These are phyloP conservation scores for Solen grandis DNA, from an alignment of 1,140 invertebrate species.

Conservation along the genomic window DNA sequence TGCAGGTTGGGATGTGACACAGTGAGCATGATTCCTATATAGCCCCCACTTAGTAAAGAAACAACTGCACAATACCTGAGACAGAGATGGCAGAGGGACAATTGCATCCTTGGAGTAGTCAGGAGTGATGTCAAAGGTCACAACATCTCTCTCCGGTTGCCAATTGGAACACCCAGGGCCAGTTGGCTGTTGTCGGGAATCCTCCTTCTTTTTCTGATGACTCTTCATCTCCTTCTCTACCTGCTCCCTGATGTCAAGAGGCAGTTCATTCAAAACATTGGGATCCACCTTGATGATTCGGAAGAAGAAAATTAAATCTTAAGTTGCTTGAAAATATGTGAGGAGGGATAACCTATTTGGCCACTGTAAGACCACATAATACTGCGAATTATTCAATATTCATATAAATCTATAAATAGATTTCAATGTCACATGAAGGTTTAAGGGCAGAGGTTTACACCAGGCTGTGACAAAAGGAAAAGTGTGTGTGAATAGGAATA, in stretches of 20 bases:
- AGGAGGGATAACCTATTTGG: neutral
- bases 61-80: conserved; percentile 73
- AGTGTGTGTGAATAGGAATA: too few species aligned
- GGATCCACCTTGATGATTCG: conserved; percentile 73
- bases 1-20: too few species aligned
- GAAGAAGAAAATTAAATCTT: neutral
- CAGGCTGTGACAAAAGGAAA: neutral
- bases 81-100: conserved; percentile 68
- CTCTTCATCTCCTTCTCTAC: conserved; percentile 80
- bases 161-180: conserved; percentile 72
- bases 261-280: conserved; percentile 73
- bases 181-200: conserved; percentile 59
- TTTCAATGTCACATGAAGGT: neutral
- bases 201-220: conserved; percentile 28
- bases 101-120: conserved; percentile 44
- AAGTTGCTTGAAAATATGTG: neutral
- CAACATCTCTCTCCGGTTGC: neutral
- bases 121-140: neutral
- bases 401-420: neutral
- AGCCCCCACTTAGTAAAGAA: too few species aligned
- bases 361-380: too few species aligned
- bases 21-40: too few species aligned
- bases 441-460: neutral
- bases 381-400: too few species aligned
- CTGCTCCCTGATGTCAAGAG: conserved; percentile 69